Percentiles rank a stretch among this genome's conserved stretches.
Conservation (phyloP, 1,140 invertebrate species). For the Drosophila kikkawai region DNA sequence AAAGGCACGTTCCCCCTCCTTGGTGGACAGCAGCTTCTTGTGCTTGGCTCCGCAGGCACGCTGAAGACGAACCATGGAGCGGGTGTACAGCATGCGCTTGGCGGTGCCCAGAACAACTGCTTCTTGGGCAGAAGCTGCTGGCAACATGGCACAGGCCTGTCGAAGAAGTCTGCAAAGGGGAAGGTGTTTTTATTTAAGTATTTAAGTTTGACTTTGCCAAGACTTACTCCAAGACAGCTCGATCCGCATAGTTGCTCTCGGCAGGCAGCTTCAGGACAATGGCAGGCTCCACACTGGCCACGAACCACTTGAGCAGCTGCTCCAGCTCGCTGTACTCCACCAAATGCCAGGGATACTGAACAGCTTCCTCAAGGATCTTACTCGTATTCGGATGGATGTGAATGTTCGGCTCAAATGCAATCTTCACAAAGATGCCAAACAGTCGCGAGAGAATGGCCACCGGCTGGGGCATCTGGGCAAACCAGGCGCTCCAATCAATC, state of each 20-base stretch:
- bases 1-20: slow-evolving; percentile 72
- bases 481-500: slow-evolving; percentile 84
- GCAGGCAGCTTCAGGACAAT: slow-evolving; percentile 87
- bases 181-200: background rate
- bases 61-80: slow-evolving; percentile 67
- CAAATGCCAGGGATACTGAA: slow-evolving; percentile 89
- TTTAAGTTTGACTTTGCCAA: background rate
- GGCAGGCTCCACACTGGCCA: slow-evolving; percentile 90
- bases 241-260: slow-evolving; percentile 84
- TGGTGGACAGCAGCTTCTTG: slow-evolving; percentile 68
- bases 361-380: slow-evolving; percentile 87
- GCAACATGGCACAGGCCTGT: slow-evolving; percentile 67
- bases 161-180: slow-evolving; percentile 57
- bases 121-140: slow-evolving; percentile 44
- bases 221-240: slow-evolving; percentile 85
- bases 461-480: slow-evolving; percentile 84
- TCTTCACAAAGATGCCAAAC: slow-evolving; percentile 89
- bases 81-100: slow-evolving; percentile 78
- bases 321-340: slow-evolving; percentile 89
- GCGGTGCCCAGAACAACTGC: slow-evolving; percentile 52
- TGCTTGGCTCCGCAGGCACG: slow-evolving; percentile 70
- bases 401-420: slow-evolving; percentile 90
- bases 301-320: slow-evolving; percentile 91
- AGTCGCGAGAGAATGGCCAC: slow-evolving; percentile 54
- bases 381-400: slow-evolving; percentile 86